Evolutionary conservation across 2,113 vertebrate genomes (phyloP).

Genomic region (Vidua macroura): DNA sequence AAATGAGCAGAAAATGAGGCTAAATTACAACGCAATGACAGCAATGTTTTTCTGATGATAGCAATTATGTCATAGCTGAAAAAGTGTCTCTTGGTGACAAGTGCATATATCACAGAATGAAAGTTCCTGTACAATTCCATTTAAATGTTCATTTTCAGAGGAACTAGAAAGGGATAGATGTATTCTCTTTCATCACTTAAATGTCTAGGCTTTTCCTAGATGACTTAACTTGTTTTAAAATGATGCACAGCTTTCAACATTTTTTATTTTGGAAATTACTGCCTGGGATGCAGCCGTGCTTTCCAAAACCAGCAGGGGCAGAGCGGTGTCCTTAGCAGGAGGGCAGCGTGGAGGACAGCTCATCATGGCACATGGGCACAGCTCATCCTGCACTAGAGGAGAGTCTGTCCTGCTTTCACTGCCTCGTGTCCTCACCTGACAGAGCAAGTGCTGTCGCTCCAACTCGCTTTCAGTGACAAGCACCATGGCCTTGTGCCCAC

Average conservation of each 20-base stretch:
- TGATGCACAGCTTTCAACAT: not conserved
- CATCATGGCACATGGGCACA: not conserved
- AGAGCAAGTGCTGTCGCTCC: not conserved
- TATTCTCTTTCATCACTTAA: not conserved
- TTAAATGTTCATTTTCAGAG: slow-evolving; percentile 4
- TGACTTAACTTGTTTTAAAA: not conserved
- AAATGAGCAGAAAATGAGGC: slow-evolving; percentile 15
- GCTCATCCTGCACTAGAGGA: not conserved
- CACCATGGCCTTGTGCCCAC: not conserved
- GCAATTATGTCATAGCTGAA: not conserved
- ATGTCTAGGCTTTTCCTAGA: not conserved
- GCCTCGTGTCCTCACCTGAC: not conserved
- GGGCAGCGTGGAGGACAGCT: not conserved
- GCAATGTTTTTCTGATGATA: not conserved
- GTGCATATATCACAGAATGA: not conserved
- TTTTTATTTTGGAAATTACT: not conserved
- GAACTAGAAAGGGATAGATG: not conserved
- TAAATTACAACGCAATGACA: not conserved
- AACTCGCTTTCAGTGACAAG: not conserved
- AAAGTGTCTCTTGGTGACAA: slow-evolving; percentile 13
- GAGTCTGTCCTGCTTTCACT: not conserved
- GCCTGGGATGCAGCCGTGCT: not conserved
- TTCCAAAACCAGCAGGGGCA: not conserved
- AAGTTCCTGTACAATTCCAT: not conserved
- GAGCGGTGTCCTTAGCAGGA: fast-evolving